Evolutionary conservation across 1,140 invertebrate genomes (phyloP).

Genomic region (Scylla paramamosain): DNA sequence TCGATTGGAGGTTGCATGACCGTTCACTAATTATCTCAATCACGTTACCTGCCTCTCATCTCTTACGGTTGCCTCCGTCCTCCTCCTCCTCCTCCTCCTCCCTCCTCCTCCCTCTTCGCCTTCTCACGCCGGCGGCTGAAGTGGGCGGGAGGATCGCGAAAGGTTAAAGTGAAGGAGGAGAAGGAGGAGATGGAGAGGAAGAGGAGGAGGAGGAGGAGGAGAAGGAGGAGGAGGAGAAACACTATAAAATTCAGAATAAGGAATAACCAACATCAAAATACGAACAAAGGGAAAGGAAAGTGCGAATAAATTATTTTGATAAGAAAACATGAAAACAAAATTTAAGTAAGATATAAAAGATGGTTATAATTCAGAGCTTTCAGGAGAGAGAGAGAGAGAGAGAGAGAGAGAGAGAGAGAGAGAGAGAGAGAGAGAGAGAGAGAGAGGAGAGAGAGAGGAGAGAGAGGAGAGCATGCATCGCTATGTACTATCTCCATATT

Average conservation of each 20-base stretch:
- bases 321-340: neutral
- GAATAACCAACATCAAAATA: neutral
- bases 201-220: neutral
- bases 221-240: conserved; percentile 25
- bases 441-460: too few species aligned
- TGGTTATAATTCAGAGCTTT: too few species aligned
- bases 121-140: neutral
- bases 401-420: neutral
- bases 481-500: too few species aligned
- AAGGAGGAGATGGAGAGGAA: neutral
- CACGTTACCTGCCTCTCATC: conserved; percentile 47
- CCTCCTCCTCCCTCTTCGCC: too few species aligned
- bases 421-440: neutral
- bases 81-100: too few species aligned
- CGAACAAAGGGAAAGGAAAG: neutral
- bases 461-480: neutral
- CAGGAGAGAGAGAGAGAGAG: neutral
- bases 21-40: conserved; percentile 42
- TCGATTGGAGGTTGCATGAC: conserved; percentile 43
- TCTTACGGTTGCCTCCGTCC: neutral
- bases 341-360: neutral
- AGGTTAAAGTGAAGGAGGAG: neutral
- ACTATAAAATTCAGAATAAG: neutral
- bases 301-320: neutral
- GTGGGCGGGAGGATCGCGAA: neutral